phyloP scores from a whole-genome alignment of 2,888 invertebrate genomes.

The Spodoptera picta region DNA sequence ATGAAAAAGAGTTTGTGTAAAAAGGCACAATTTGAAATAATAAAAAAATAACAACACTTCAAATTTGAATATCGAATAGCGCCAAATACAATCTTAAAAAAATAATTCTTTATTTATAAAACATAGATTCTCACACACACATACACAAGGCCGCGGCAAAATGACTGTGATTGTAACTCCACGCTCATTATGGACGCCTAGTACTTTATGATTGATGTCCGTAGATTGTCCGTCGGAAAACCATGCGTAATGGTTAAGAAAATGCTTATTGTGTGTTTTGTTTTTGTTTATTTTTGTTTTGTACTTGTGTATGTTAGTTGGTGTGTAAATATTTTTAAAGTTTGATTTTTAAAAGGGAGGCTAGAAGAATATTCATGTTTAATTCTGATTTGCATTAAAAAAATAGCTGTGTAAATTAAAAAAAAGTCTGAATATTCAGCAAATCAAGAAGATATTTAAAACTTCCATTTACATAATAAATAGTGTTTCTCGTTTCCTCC shows the following conservation, averaged over 20 bases:
- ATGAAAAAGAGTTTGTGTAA: no score
- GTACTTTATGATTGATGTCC: slow-evolving; percentile 58
- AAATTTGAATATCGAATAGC: not conserved
- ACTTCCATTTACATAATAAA: no score
- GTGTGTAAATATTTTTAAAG: no score
- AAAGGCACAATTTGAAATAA: no score
- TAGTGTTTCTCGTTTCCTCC: no score
- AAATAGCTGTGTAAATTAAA: no score
- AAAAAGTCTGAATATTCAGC: no score
- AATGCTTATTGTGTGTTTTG: slow-evolving; percentile 30
- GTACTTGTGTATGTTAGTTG: no score
- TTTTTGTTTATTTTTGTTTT: not conserved
- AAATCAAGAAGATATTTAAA: no score
- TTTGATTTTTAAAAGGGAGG: no score
- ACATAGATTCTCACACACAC: slow-evolving; percentile 31
- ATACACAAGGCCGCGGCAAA: slow-evolving; percentile 57
- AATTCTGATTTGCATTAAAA: no score
- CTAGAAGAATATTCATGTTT: no score
- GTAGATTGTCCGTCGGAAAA: slow-evolving; percentile 48
- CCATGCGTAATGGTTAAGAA: slow-evolving; percentile 46
- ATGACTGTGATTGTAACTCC: slow-evolving; percentile 56
- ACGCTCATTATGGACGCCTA: slow-evolving; percentile 57
- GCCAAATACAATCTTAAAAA: slow-evolving; percentile 11
- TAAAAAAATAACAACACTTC: not conserved
- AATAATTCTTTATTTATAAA: slow-evolving; percentile 21